phyloP scores from a whole-genome alignment of 2,113 vertebrate genomes.

The Gopherus flavomarginatus region DNA sequence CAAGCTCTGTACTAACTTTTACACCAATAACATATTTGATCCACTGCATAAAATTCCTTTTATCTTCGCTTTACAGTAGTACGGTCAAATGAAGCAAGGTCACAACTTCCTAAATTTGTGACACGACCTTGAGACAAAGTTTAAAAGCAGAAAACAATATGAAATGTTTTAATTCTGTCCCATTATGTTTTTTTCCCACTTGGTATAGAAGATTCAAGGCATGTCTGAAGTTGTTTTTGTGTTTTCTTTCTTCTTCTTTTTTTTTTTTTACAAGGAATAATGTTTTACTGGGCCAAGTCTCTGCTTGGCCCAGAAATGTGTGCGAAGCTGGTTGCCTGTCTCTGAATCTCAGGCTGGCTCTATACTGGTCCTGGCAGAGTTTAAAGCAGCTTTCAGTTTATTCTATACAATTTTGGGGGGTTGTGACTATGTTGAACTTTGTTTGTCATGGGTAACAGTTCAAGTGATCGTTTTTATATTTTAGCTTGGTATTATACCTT shows the following conservation, averaged over 20 bases:
- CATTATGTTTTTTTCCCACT: not conserved
- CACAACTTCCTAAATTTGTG: not conserved
- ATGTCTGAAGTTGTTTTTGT: not conserved
- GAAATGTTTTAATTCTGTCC: not conserved
- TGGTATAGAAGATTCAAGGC: not conserved
- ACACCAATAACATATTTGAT: not conserved
- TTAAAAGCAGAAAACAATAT: not conserved
- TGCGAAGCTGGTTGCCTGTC: not conserved
- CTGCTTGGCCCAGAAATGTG: not conserved
- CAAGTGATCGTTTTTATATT: not conserved
- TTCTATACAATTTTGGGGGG: not conserved
- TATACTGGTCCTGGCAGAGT: not conserved
- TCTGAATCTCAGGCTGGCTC: not conserved
- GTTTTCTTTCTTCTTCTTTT: no score
- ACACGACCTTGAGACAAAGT: not conserved
- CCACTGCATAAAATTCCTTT: not conserved
- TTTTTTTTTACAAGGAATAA: not conserved
- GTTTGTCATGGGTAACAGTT: not conserved
- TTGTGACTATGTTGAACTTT: not conserved
- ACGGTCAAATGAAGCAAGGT: not conserved
- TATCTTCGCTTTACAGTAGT: not conserved
- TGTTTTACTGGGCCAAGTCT: not conserved
- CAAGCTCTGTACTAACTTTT: not conserved
- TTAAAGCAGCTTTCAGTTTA: not conserved
- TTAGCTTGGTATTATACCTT: not conserved